Evolutionary conservation across 2,797 vertebrate genomes (phyloP), one percentile per base, ranked within the genome.

Genomic region (Anguilla megastoma): DNA sequence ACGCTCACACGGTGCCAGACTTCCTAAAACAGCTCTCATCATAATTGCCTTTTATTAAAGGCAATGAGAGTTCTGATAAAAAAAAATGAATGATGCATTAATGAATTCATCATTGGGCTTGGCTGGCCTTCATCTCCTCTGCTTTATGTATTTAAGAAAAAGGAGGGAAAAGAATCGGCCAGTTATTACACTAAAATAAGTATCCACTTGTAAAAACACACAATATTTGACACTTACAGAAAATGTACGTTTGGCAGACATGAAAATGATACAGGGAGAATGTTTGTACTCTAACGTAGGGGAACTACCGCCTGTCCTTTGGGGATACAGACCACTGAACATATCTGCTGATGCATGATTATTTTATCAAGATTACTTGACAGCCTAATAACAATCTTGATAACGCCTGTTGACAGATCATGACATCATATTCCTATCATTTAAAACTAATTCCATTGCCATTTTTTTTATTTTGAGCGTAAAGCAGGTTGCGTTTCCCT

Each of bases 1-100:
- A 93, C 92, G 60, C 76, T 94, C 92, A 95, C 95, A 95, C 95
- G 0, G 0, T 94, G 95, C 94, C 88, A 88, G 93, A 90, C 92
- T 89, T 91, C 91, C 91, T 91, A 95, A 95, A 89, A 96, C 95
- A 92, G 93, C 91, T 24, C 90, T 93, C 92, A 92, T 92, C 89
- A 91, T 95, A 96, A 96, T 96, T 96, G 94, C 92, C 94, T 94
- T 93, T 95, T 95, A 96, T 96, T 96, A 96, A 96, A 96, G 94
- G 95, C 95, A 94, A 96, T 96, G 96, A 95, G 91, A 92, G 45
- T 88, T 86, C 94, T 96, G 95, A 96, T 96, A 91, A 94, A 96
- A 96, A 96, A 91, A 94, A 96, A 96, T 96, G 95, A 93, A 93
- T 96, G 96, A 93, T 95, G 92, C 93, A 92, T 94, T 27, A 66